Percentiles rank a stretch among this genome's conserved stretches.
Conservation (phyloP, 2,888 invertebrate genomes). For the Rhagophthalmus giganteus region DNA sequence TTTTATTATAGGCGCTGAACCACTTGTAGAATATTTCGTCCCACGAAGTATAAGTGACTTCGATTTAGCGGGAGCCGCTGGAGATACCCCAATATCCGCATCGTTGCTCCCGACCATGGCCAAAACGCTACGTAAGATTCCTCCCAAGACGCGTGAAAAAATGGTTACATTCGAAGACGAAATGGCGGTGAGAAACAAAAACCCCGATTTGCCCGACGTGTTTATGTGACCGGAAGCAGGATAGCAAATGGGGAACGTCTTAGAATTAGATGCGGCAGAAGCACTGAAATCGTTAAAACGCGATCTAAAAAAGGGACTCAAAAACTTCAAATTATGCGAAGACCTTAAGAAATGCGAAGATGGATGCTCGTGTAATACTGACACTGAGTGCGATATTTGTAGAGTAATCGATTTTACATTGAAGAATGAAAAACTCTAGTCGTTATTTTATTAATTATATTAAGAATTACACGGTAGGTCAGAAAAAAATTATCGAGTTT, state of each 20-base stretch:
- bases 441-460: not conserved
- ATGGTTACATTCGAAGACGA: slow-evolving; percentile 84
- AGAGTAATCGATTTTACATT: slow-evolving; percentile 54
- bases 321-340: slow-evolving; percentile 53
- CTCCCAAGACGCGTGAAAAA: slow-evolving; percentile 67
- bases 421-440: slow-evolving; percentile 53
- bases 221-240: slow-evolving; percentile 73
- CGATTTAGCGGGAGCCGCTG: slow-evolving; percentile 68
- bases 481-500: slow-evolving; percentile 16
- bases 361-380: slow-evolving; percentile 53
- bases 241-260: slow-evolving; percentile 45
- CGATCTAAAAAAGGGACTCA: slow-evolving; percentile 48
- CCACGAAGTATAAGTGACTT: slow-evolving; percentile 84
- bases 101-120: slow-evolving; percentile 51
- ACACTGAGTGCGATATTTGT: slow-evolving; percentile 54
- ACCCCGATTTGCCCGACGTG: slow-evolving; percentile 66
- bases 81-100: slow-evolving; percentile 56
- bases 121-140: slow-evolving; percentile 50
- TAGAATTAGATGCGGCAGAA: slow-evolving; percentile 34
- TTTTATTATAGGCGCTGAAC: slow-evolving; percentile 58
- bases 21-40: slow-evolving; percentile 79
- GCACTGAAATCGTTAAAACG: slow-evolving; percentile 47
- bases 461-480: not conserved
- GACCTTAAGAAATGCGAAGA: slow-evolving; percentile 54
- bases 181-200: slow-evolving; percentile 53